These are phyloP conservation scores for Cephalopterus ornatus DNA, from an alignment of 2,113 vertebrate species.

Conservation along the genomic window DNA sequence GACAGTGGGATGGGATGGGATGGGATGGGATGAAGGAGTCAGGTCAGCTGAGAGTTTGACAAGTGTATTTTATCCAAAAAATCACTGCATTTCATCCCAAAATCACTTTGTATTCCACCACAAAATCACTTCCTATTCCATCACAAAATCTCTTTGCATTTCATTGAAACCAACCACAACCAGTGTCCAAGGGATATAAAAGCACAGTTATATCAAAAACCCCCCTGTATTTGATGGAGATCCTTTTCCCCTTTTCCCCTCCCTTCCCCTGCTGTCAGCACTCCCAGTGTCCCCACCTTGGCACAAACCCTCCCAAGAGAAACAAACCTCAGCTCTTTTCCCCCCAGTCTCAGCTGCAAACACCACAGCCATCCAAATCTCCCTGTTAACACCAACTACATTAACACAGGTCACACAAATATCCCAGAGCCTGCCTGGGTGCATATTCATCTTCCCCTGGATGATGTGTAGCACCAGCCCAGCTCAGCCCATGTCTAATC, in stretches of 20 bases:
- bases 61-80: background rate
- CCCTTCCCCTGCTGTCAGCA: fast-evolving
- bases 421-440: background rate
- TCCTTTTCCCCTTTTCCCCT: background rate
- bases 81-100: background rate
- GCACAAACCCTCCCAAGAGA: background rate
- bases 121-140: background rate
- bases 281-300: background rate
- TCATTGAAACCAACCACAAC: fast-evolving
- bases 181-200: fast-evolving
- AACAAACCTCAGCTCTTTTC: background rate
- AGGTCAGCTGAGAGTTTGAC: fast-evolving
- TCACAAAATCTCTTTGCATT: background rate
- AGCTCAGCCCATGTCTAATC: background rate
- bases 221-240: fast-evolving
- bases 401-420: background rate
- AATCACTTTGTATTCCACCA: background rate
- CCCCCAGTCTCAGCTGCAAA: background rate
- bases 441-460: background rate
- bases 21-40: background rate
- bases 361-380: background rate
- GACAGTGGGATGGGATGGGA: no score
- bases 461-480: background rate
- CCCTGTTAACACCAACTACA: background rate
- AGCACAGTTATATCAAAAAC: fast-evolving